Evolutionary conservation across 2,888 invertebrate genomes (phyloP).

Genomic region (Euspilapteryx auroguttella): DNA sequence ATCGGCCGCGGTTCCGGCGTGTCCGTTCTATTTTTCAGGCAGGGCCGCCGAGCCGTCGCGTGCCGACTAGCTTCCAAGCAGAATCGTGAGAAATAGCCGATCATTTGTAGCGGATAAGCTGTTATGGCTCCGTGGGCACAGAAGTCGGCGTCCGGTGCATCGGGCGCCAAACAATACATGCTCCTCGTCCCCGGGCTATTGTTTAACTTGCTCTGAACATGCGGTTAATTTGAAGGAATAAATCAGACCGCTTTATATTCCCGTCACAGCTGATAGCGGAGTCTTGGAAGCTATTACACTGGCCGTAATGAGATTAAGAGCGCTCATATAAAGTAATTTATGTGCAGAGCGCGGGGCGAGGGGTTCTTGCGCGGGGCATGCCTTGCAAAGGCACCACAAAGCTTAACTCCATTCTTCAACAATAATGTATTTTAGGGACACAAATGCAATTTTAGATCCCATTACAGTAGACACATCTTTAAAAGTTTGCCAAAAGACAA

Average conservation of each 20-base stretch:
- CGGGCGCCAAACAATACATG: constrained; percentile 5
- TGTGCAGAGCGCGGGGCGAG: constrained; percentile 32
- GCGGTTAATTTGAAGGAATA: constrained; percentile 39
- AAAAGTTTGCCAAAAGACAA: too few relatives aligned
- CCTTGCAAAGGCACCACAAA: constrained; percentile 10
- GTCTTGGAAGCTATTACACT: constrained; percentile 49
- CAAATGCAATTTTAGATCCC: constrained; percentile 2
- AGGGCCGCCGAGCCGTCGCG: constrained; percentile 12
- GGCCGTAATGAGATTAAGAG: constrained; percentile 53
- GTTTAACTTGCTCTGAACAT: constrained; percentile 17
- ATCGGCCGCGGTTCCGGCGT: constrained; percentile 19
- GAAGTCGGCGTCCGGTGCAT: constrained; percentile 1
- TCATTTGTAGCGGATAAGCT: constrained; percentile 18
- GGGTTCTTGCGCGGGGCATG: constrained; percentile 13
- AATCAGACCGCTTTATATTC: constrained; percentile 50
- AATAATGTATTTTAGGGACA: constrained; percentile 3
- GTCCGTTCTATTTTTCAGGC: constrained; percentile 26
- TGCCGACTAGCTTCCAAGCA: constrained; percentile 7
- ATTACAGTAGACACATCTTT: background rate
- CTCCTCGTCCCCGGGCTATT: constrained; percentile 4
- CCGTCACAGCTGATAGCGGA: constrained; percentile 43
- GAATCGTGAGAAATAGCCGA: constrained; percentile 22
- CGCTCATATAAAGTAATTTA: constrained; percentile 55
- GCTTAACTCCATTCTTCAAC: constrained; percentile 6
- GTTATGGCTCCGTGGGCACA: background rate